phyloP scores from a whole-genome alignment of 1,140 invertebrate species.

The Heliconius congener region DNA sequence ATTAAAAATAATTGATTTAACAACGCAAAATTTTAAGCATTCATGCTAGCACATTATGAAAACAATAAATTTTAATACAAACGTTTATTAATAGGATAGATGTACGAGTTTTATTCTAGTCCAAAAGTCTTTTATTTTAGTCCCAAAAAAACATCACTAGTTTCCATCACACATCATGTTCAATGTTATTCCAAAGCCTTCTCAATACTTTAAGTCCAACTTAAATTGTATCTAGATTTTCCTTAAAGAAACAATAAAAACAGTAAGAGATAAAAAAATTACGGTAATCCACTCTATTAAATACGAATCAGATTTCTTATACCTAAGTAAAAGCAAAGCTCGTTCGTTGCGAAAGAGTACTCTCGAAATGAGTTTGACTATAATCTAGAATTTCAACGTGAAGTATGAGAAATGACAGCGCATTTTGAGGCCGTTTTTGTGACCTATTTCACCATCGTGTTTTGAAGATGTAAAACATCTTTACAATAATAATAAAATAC shows the following conservation, averaged over 20 bases:
- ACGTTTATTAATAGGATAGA: too few species aligned
- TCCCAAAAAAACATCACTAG: too few species aligned
- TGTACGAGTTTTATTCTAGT: too few species aligned
- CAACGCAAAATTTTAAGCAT: background rate
- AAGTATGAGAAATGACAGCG: slow-evolving; percentile 14
- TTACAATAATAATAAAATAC: background rate
- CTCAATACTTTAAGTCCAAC: too few species aligned
- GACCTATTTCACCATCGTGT: background rate
- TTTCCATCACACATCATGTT: too few species aligned
- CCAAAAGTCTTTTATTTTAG: too few species aligned
- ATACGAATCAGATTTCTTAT: background rate
- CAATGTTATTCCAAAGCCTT: too few species aligned
- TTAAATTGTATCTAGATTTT: background rate
- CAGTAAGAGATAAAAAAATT: background rate
- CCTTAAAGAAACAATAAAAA: background rate
- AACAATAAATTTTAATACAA: too few species aligned
- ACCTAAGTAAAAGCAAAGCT: background rate
- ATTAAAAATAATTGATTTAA: background rate
- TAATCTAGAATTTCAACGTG: slow-evolving; percentile 16
- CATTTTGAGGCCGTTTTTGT: slow-evolving; percentile 6
- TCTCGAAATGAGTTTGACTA: slow-evolving; percentile 23
- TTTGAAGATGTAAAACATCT: background rate
- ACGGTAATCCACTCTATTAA: background rate
- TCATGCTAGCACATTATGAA: background rate
- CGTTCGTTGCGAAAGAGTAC: slow-evolving; percentile 18